Evolutionary conservation across 2,888 invertebrate genomes (phyloP), one percentile per base, ranked within the genome.

Genomic region (Sthenelais limicola): DNA sequence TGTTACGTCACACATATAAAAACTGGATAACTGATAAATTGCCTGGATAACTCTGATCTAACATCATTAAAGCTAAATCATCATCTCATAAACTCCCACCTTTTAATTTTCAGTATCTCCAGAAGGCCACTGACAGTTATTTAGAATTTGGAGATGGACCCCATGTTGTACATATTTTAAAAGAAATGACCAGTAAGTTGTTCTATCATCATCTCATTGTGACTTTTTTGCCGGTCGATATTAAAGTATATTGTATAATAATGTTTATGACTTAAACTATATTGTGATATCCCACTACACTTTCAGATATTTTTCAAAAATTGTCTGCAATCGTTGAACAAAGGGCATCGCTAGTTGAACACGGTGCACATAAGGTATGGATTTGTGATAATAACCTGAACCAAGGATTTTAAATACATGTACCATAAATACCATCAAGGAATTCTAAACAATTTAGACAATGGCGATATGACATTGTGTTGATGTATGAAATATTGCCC

Each of bases 241-340:
- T 32, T 21, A 21, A 48, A 47, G 33, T n/a, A 9, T 21, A 35
- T 71, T 68, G 48, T 67, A 30, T 56, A 5, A 24, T 47, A n/a
- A n/a, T n/a, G n/a, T n/a, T n/a, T n/a, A n/a, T n/a, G n/a, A n/a
- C n/a, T n/a, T n/a, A n/a, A n/a, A n/a, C n/a, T n/a, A n/a, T n/a
- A n/a, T n/a, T n/a, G n/a, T n/a, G n/a, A n/a, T n/a, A n/a, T n/a
- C n/a, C n/a, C n/a, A n/a, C n/a, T n/a, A n/a, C n/a, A n/a, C n/a
- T 78, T 81, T 26, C 80, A 87, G 87, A 86, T 76, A 86, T 87
- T 67, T 86, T 86, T 78, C 86, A 86, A 77, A 87, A 87, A 79
- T 73, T 87, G 71, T 84, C 85, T 49, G 79, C 82, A 0, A 78
- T 82, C 7, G 80, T 80, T 9, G 82, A 81, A 62, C 84, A 85